A percentile compares a stretch with the other conserved stretches of the same genome.
Evolutionary conservation across 2,797 vertebrate species (phyloP).

Genomic region (Molothrus ater): DNA sequence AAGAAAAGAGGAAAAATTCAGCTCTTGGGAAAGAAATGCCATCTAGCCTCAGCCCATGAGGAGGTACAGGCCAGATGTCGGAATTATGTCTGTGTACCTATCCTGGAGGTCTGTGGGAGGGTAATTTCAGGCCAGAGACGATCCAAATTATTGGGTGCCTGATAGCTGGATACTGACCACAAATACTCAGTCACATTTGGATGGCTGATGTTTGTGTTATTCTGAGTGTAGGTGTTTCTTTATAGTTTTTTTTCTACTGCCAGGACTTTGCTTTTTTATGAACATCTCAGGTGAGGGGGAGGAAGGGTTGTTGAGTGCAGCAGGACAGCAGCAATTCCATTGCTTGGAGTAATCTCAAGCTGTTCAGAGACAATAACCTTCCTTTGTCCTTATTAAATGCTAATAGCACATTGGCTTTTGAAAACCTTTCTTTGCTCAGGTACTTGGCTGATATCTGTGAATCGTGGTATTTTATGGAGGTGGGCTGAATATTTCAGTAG

Average conservation of each 20-base stretch:
- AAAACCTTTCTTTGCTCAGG: slow-evolving; percentile 15
- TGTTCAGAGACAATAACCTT: slow-evolving; percentile 7
- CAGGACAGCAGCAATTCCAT: background rate
- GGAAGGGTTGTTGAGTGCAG: background rate
- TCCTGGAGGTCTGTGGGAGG: background rate
- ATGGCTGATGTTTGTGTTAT: background rate
- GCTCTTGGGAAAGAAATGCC: background rate
- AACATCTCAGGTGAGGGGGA: background rate
- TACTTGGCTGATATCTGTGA: background rate
- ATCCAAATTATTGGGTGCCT: background rate
- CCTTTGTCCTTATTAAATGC: slow-evolving; percentile 1
- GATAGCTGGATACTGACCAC: background rate
- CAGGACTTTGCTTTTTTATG: background rate
- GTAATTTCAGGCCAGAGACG: background rate
- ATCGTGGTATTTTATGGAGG: background rate
- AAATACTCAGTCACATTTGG: background rate
- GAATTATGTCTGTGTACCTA: background rate
- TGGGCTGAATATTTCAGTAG: slow-evolving; percentile 26
- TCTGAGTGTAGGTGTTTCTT: background rate
- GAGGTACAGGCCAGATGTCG: background rate
- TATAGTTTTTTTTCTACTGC: background rate
- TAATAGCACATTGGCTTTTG: background rate
- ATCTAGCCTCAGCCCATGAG: background rate
- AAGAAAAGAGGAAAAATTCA: slow-evolving; percentile 14
- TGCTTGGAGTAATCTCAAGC: background rate